phyloP scores from a whole-genome alignment of 2,888 invertebrate genomes.

The Fissipunctia ypsillon region DNA sequence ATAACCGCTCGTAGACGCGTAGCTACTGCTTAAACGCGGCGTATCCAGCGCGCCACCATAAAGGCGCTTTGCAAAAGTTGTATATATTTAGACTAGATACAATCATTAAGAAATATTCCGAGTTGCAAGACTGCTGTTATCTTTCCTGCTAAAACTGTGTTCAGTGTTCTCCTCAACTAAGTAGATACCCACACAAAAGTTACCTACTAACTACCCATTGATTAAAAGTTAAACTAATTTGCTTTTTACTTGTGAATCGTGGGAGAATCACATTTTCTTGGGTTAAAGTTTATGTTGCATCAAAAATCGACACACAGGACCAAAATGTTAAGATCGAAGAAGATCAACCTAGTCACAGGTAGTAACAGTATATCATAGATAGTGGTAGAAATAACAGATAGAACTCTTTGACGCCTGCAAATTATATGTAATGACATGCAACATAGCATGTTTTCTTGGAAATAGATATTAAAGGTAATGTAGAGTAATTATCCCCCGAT shows the following conservation, averaged over 20 bases:
- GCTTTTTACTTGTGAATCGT: background rate
- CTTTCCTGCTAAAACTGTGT: background rate
- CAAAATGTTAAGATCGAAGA: background rate
- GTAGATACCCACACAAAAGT: background rate
- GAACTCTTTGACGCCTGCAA: background rate
- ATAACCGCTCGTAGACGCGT: background rate
- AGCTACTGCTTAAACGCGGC: background rate
- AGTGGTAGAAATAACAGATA: background rate
- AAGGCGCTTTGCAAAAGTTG: background rate
- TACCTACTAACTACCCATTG: background rate
- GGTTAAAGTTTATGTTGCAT: background rate
- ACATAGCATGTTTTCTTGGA: conserved; percentile 37
- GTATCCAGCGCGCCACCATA: background rate
- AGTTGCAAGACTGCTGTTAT: background rate
- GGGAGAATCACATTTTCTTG: background rate
- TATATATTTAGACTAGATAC: background rate
- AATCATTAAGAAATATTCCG: background rate
- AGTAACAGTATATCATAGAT: background rate
- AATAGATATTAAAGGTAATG: conserved; percentile 23
- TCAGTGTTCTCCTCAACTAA: background rate
- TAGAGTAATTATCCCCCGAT: conserved; percentile 27
- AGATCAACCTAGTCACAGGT: background rate
- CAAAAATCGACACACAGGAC: background rate
- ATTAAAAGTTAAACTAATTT: background rate
- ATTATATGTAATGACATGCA: conserved; percentile 29